phyloP scores from a whole-genome alignment of 2,888 invertebrate genomes.

The Parnassius apollo region DNA sequence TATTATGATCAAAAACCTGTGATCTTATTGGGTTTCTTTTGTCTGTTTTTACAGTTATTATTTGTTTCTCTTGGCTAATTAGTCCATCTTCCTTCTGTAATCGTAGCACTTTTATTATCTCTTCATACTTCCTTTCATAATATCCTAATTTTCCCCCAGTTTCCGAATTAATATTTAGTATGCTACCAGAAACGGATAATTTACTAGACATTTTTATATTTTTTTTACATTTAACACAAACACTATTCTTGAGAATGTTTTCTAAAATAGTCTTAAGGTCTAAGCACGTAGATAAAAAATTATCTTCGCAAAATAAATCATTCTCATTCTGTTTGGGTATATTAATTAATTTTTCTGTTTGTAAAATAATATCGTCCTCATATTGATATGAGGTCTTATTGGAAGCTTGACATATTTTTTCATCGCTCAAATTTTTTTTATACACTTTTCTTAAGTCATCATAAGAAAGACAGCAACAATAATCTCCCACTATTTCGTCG shows the following conservation, averaged over 20 bases:
- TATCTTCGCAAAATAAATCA: constrained; percentile 29
- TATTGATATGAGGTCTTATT: neutral
- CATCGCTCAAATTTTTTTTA: neutral
- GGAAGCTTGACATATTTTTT: neutral
- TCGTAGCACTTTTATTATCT: constrained; percentile 46
- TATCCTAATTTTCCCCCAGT: constrained; percentile 30
- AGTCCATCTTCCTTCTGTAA: constrained; percentile 44
- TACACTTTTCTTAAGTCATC: neutral
- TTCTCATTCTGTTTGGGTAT: constrained; percentile 28
- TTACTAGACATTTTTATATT: constrained; percentile 11
- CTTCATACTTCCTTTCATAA: constrained; percentile 44
- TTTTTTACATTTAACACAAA: constrained; percentile 30
- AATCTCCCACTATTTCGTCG: neutral
- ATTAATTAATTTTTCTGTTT: neutral
- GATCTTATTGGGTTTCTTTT: constrained; percentile 34
- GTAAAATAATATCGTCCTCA: neutral
- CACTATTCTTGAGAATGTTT: constrained; percentile 28
- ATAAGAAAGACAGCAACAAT: constrained; percentile 2
- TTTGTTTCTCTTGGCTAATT: constrained; percentile 44
- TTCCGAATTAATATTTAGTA: constrained; percentile 21
- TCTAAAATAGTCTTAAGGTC: constrained; percentile 33
- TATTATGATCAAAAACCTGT: neutral
- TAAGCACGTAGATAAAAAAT: constrained; percentile 35
- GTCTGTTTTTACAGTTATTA: constrained; percentile 46
- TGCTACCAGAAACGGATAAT: constrained; percentile 16